Evolutionary conservation across 1,140 invertebrate species (phyloP).

Genomic region (Dendrolimus kikuchii): DNA sequence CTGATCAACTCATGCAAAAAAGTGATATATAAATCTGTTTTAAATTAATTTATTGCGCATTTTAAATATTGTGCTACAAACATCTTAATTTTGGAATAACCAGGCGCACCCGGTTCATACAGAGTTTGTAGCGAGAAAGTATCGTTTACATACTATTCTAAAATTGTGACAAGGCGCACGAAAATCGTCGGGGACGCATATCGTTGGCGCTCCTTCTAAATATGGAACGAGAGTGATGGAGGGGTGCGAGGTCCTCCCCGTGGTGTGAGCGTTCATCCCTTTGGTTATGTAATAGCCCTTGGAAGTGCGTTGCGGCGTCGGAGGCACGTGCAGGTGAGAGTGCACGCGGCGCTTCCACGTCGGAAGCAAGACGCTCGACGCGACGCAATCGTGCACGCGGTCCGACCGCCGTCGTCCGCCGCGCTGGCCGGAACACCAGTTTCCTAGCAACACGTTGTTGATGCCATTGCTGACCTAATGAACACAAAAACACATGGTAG

Average conservation of each 20-base stretch:
- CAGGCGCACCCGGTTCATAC: constrained; percentile 19
- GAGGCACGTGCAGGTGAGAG: constrained; percentile 43
- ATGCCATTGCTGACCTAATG: constrained; percentile 60
- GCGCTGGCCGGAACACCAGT: constrained; percentile 44
- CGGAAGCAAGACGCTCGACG: constrained; percentile 33
- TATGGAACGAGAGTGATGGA: constrained; percentile 59
- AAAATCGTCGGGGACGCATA: constrained; percentile 41
- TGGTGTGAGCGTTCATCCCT: constrained; percentile 34
- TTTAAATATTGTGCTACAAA: constrained; percentile 34
- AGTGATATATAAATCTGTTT: constrained; percentile 16
- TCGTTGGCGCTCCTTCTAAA: constrained; percentile 61
- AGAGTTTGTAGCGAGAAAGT: constrained; percentile 33
- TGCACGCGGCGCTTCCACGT: constrained; percentile 60
- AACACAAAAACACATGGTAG: constrained; percentile 65
- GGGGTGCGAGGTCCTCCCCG: constrained; percentile 31
- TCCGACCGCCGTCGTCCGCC: constrained; percentile 13
- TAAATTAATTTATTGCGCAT: constrained; percentile 35
- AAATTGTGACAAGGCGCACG: constrained; percentile 61
- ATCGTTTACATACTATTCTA: constrained; percentile 67
- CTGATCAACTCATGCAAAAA: constrained; percentile 2
- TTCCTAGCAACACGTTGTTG: constrained; percentile 71
- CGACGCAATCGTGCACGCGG: constrained; percentile 50
- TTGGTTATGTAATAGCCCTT: constrained; percentile 63
- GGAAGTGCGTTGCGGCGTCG: constrained; percentile 16
- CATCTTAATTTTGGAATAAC: constrained; percentile 22